Percentiles rank a stretch among this genome's conserved stretches.
Evolutionary conservation across 2,797 vertebrate species (phyloP).

Genomic region (Synanceia verrucosa): DNA sequence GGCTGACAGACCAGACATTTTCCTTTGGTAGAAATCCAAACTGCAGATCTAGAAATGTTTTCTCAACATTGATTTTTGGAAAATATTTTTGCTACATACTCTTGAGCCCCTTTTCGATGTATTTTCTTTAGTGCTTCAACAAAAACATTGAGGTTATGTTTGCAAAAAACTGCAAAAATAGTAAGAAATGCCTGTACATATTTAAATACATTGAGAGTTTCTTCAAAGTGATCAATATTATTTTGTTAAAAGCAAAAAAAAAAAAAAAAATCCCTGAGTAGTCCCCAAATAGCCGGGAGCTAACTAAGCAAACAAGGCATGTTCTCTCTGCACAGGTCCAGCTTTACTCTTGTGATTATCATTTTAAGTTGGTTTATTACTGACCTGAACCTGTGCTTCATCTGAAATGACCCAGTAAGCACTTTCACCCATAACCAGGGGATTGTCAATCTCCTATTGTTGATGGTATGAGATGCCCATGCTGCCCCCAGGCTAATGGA

Average conservation of each 20-base stretch:
- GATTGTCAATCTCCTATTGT: constrained; percentile 45
- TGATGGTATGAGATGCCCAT: constrained; percentile 37
- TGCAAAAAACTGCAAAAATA: not conserved
- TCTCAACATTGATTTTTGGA: too few species aligned
- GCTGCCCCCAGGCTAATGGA: constrained; percentile 55
- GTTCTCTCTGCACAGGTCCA: not conserved
- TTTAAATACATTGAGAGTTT: not conserved
- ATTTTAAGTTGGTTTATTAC: constrained; percentile 6
- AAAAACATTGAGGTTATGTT: not conserved
- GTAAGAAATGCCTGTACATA: not conserved
- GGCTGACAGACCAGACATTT: too few species aligned
- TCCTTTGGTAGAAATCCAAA: too few species aligned
- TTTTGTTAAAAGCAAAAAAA: too few species aligned
- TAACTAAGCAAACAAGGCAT: constrained; percentile 1
- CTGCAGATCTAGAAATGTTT: too few species aligned
- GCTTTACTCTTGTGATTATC: not conserved
- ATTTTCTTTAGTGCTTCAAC: not conserved
- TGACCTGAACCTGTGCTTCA: constrained; percentile 7
- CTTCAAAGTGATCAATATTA: not conserved
- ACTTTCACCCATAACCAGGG: not conserved
- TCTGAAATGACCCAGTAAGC: constrained; percentile 21
- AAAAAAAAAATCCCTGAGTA: not conserved
- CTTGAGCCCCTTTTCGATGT: not conserved
- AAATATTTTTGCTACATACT: not conserved
- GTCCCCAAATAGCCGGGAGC: not conserved